phyloP scores from a whole-genome alignment of 2,797 vertebrate species.

The Crenichthys baileyi region DNA sequence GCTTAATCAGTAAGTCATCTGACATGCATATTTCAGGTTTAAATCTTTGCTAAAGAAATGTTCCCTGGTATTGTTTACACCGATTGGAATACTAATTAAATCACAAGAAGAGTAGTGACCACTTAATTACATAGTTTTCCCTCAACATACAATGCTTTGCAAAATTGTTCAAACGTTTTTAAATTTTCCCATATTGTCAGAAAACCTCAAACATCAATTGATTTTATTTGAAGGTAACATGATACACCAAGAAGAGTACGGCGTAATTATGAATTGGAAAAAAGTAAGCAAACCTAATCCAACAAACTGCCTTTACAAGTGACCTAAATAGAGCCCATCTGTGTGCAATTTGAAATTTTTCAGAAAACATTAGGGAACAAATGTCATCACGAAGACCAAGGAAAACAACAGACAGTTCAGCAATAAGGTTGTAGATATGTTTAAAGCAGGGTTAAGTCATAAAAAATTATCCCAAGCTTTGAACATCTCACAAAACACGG shows the following conservation, averaged over 20 bases:
- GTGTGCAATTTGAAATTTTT: no score
- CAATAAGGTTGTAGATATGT: no score
- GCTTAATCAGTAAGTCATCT: not conserved
- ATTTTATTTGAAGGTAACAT: not conserved
- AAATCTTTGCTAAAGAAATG: not conserved
- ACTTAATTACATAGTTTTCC: not conserved
- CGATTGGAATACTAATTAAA: not conserved
- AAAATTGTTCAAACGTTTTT: not conserved
- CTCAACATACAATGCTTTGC: not conserved
- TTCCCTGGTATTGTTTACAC: not conserved
- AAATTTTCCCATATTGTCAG: not conserved
- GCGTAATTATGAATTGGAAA: not conserved
- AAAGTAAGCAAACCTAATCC: not conserved
- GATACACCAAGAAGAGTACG: not conserved
- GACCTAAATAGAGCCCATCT: no score
- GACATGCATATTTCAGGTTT: not conserved
- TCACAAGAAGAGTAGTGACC: not conserved
- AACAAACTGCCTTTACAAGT: not conserved
- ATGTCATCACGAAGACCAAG: not conserved
- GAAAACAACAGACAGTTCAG: not conserved
- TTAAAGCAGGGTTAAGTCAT: no score
- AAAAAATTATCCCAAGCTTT: no score
- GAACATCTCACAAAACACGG: no score
- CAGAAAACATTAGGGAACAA: no score
- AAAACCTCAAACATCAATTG: not conserved